These are phyloP conservation scores for Sarcophaga bullata DNA, from an alignment of 1,140 invertebrate species.

Conservation along the genomic window DNA sequence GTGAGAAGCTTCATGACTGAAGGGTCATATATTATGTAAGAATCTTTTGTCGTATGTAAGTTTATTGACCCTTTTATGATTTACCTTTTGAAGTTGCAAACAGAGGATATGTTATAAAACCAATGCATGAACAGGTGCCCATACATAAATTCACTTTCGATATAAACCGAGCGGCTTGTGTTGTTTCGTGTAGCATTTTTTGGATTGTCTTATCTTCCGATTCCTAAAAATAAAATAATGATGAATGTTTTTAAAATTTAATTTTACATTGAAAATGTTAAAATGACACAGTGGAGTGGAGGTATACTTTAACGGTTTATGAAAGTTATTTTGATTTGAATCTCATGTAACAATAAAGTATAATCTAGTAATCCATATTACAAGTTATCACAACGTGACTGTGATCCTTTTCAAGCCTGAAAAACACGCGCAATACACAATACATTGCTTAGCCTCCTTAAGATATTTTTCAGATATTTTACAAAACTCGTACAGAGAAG, in stretches of 20 bases:
- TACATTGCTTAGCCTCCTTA: conserved; percentile 37
- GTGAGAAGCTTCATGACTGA: no score
- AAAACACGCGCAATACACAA: not conserved
- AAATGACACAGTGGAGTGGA: no score
- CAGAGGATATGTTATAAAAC: conserved; percentile 57
- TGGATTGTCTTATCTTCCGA: conserved; percentile 27
- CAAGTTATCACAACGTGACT: no score
- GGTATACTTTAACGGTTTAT: no score
- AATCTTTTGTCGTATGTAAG: not conserved
- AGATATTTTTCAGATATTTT: no score
- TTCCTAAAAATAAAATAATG: not conserved
- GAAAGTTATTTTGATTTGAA: no score
- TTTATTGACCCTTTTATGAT: no score
- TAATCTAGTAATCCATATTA: no score
- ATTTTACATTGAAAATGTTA: no score
- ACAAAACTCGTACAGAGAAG: no score
- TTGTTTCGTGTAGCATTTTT: conserved; percentile 49
- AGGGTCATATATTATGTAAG: not conserved
- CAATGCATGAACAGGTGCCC: conserved; percentile 56
- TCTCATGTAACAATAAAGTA: no score
- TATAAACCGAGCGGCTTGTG: conserved; percentile 51
- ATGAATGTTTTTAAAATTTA: not conserved
- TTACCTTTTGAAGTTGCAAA: conserved; percentile 56
- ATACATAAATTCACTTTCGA: conserved; percentile 55
- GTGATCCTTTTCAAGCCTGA: not conserved